Conservation (phyloP, 2,888 invertebrate genomes). For the Lamellibrachia columna region DNA sequence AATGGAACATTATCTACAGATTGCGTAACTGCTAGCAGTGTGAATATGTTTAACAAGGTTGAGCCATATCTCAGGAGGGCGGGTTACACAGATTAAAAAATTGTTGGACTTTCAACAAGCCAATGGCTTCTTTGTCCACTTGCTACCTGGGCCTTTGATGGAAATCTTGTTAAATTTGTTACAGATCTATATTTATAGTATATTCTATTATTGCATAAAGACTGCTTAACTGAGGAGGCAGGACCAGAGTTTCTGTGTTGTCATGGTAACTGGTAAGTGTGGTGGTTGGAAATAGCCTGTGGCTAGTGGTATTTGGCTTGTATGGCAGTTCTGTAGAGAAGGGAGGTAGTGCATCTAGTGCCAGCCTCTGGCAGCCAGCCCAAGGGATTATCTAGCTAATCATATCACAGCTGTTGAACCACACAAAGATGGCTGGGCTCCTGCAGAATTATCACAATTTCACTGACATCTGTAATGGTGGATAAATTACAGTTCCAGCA, state of each 20-base stretch:
- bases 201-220: not conserved
- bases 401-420: not conserved
- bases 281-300: not conserved
- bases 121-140: too few relatives aligned
- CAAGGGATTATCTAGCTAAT: not conserved
- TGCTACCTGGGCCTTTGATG: too few relatives aligned
- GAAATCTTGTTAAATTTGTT: not conserved
- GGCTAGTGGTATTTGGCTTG: not conserved
- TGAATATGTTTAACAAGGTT: too few relatives aligned
- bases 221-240: not conserved
- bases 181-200: not conserved
- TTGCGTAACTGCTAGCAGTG: too few relatives aligned
- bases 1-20: too few relatives aligned
- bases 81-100: too few relatives aligned
- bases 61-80: too few relatives aligned
- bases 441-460: not conserved
- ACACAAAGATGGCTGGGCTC: not conserved
- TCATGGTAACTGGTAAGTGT: not conserved
- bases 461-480: not conserved
- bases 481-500: not conserved
- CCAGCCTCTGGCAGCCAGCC: not conserved
- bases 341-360: not conserved
- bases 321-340: not conserved
- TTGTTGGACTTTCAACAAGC: too few relatives aligned
- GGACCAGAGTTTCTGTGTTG: conserved; percentile 5